Base-by-base conservation (phyloP, 2,888 invertebrate genomes). In the Liodrosophila aerea region DNA sequence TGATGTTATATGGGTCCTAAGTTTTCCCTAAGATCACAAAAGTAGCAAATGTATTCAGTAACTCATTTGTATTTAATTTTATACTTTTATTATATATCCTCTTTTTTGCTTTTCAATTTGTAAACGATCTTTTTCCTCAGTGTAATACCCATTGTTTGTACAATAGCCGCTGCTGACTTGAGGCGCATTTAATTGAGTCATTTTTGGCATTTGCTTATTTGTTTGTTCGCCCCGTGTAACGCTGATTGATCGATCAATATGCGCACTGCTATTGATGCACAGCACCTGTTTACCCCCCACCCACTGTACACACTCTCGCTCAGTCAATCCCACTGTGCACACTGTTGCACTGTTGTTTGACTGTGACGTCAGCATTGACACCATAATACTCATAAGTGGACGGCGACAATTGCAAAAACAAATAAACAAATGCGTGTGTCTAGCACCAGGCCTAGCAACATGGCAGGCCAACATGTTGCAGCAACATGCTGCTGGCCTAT, bases 311-410 rank as follows among this genome's bases (percentile, higher is more conserved):
- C 9, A 13, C n/a, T 34, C 11, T 4, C n/a, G n/a, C 7, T 12
- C 22, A 33, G 4, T 22, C n/a, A 12, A n/a, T 11, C 22, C 22
- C 22, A 22, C 22, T 22, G 22, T 22, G 1, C 1, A 13, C 22
- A 7, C 8, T 33, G 7, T 16, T 44, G 9, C 4, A 16, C 0
- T 4, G 9, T 22, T 5, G 22, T 36, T 13, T 18, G 37, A 9
- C 12, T 50, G 69, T 85, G 85, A 86, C 85, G 85, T 85, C 76
- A 77, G 67, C 71, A 46, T 43, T 76, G 84, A 73, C 81, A 84
- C 73, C 71, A 74, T 70, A 73, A 74, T 73, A 31, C 30, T n/a
- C 16, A 31, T n/a, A 8, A 47, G 15, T 37, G 37, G n/a, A 7
- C 8, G 16, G 5, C 4, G 16, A 11, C 11, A 11, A 18, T 47